Conservation (phyloP, 2,888 invertebrate genomes). For the Himalopsyche tibetana region DNA sequence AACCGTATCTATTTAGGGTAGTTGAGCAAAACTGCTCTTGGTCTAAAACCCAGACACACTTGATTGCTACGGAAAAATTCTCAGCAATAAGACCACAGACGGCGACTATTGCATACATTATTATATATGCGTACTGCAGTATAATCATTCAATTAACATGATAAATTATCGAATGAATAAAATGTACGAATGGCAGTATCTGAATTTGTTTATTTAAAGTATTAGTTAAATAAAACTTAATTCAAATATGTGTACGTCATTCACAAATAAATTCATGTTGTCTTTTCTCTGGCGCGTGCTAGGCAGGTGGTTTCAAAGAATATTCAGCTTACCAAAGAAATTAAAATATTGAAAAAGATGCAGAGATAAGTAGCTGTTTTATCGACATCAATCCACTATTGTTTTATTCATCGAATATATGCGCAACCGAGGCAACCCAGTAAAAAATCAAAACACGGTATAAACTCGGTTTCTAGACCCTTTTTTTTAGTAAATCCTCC, state of each 20-base stretch:
- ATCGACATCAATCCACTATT: constrained; percentile 53
- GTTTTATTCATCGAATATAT: constrained; percentile 57
- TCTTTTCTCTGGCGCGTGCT: constrained; percentile 14
- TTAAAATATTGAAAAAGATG: constrained; percentile 53
- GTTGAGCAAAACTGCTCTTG: too few species aligned
- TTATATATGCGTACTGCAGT: too few species aligned
- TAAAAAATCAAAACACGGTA: not conserved
- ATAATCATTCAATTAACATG: too few species aligned
- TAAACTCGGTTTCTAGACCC: not conserved
- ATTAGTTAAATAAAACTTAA: too few species aligned
- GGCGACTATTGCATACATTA: too few species aligned
- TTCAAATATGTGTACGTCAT: not conserved
- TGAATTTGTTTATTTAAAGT: too few species aligned
- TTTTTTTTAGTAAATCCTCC: not conserved
- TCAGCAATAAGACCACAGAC: too few species aligned
- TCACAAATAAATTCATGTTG: not conserved
- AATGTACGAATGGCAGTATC: too few species aligned
- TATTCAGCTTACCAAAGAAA: constrained; percentile 5
- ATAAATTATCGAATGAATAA: too few species aligned
- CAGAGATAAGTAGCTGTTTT: not conserved
- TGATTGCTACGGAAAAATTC: too few species aligned
- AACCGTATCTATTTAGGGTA: too few species aligned
- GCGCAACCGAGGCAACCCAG: constrained; percentile 38
- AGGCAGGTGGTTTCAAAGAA: constrained; percentile 47
- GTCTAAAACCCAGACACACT: too few species aligned